Evolutionary conservation across 2,797 vertebrate species (phyloP).

Genomic region (Valencia hispanica): DNA sequence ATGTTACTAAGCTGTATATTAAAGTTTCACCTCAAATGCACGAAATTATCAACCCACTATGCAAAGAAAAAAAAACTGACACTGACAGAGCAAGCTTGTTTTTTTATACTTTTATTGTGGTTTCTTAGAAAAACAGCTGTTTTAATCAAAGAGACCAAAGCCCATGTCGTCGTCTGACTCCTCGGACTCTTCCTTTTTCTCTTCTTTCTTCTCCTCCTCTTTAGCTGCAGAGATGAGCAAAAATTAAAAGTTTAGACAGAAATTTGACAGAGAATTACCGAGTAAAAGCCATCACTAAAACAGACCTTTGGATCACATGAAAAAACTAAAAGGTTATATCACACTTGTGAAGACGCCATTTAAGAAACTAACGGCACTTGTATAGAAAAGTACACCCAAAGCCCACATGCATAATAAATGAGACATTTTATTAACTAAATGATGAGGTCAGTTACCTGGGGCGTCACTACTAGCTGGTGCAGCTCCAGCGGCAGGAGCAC

Average conservation of each 20-base stretch:
- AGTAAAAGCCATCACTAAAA: neutral
- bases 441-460: conserved; percentile 67
- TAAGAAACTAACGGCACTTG: neutral
- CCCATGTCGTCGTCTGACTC: conserved; percentile 99
- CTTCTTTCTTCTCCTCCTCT: conserved; percentile 96
- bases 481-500: conserved; percentile 47
- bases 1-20: too few relatives aligned
- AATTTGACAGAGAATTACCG: neutral
- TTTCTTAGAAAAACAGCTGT: conserved; percentile 76
- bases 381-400: neutral
- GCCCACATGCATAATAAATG: too few relatives aligned
- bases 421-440: neutral
- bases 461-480: conserved; percentile 60
- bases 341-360: neutral
- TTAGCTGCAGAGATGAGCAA: conserved; percentile 80
- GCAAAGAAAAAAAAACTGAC: neutral
- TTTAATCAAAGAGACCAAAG: conserved; percentile 98
- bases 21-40: neutral
- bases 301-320: neutral
- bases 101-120: conserved; percentile 71
- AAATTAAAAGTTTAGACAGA: neutral
- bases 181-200: conserved; percentile 97
- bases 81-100: neutral
- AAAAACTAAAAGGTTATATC: neutral
- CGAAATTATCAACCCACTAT: neutral